Base-by-base conservation (phyloP, 1,140 invertebrate species). In the Ectropis grisescens region DNA sequence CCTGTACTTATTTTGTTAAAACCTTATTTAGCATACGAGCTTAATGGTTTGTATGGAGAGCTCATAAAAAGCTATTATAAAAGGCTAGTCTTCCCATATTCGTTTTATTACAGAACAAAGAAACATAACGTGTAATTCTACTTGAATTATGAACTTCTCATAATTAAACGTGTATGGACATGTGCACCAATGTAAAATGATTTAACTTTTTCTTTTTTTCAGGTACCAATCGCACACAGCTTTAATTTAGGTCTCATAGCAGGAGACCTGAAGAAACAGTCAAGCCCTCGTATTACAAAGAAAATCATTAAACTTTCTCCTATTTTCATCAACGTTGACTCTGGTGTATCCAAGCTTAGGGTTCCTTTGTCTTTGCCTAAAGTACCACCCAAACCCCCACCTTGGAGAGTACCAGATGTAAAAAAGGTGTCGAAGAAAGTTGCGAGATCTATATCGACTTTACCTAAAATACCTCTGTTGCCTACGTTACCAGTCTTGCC, bases 151-250 rank as follows among this genome's bases (percentile, higher is more conserved):
- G n/a, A n/a, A n/a, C n/a, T n/a, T n/a, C n/a, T n/a, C n/a, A n/a
- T n/a, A n/a, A n/a, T n/a, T n/a, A n/a, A n/a, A n/a, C n/a, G n/a
- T n/a, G n/a, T n/a, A n/a, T n/a, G n/a, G n/a, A n/a, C n/a, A n/a
- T 26, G 4, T 26, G n/a, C 10, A 26, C 4, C 10, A 6, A 28
- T 34, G 13, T 13, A 23, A 22, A 10, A 13, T 13, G 11, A 30
- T 36, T 46, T 37, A n/a, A n/a, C n/a, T n/a, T n/a, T n/a, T n/a
- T n/a, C n/a, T n/a, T 29, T 29, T 34, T 65, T 53, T 11, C 65
- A 75, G 70, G 34, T 62, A 10, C 19, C 41, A 4, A 19, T 33
- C 37, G 35, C 42, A 8, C 13, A 49, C 11, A 26, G 50, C 12
- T 10, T 62, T 7, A 56, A 58, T 1, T 13, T 51, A 0, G 55